These are phyloP conservation scores for Hypocryptadius cinnamomeus DNA, from an alignment of 2,113 vertebrate genomes.

Conservation along the genomic window DNA sequence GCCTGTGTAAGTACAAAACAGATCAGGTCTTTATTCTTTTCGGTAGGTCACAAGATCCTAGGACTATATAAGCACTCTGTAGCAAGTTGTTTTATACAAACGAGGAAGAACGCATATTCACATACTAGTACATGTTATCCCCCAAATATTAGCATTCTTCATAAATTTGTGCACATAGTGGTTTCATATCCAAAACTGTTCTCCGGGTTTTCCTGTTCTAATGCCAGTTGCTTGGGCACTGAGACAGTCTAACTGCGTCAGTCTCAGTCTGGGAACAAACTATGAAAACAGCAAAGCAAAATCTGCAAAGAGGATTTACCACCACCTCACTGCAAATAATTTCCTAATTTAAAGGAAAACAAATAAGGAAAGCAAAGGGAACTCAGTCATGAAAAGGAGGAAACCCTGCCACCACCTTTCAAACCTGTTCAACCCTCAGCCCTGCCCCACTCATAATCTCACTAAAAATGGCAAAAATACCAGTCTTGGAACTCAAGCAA, in stretches of 20 bases:
- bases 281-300: not conserved
- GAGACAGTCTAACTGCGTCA: not conserved
- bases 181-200: not conserved
- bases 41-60: not conserved
- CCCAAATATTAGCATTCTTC: not conserved
- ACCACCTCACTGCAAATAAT: not conserved
- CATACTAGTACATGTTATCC: not conserved
- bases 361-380: conserved; percentile 1
- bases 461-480: not conserved
- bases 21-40: not conserved
- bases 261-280: not conserved
- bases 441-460: not conserved
- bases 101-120: not conserved
- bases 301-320: conserved; percentile 15
- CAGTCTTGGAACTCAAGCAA: not conserved
- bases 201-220: not conserved
- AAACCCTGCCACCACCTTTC: conserved; percentile 39
- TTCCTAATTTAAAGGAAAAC: conserved; percentile 25
- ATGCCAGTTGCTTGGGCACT: not conserved
- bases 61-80: not conserved
- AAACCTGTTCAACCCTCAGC: not conserved
- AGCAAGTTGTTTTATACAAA: not conserved
- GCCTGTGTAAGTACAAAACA: not conserved
- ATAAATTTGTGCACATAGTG: not conserved
- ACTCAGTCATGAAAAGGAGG: conserved; percentile 27